Base-by-base conservation (phyloP, 2,113 vertebrate species). In the Notothenia rossii region DNA sequence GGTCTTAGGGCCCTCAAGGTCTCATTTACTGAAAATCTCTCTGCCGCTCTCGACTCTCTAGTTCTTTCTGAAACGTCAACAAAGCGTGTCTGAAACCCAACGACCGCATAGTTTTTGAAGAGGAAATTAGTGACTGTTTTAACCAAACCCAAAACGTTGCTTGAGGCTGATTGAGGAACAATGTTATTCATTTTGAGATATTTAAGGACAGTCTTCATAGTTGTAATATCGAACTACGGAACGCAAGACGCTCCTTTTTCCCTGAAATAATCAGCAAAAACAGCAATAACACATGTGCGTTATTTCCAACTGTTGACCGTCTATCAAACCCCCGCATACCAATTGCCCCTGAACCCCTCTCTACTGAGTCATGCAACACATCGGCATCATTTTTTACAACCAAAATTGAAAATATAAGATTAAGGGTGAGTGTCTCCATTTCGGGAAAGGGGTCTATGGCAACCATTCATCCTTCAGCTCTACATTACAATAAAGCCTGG, bases 11-110 rank as follows among this genome's bases (percentile, higher is more conserved):
- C 72, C 71, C 75, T 88, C 7, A 1, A 53, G 11, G 69, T 62
- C 75, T 79, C 53, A 80, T 69, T 82, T 58, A 60, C 20, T 13
- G 64, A 82, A 85, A 89, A 90, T 66, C 61, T 79, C 79, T 86
- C 68, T 29, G 2, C 33, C 8, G 22, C 33, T 67, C 79, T 79
- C 86, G 59, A 17, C 33, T 73, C 33, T 71, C 22, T 12, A 46
- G 49, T 70, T 66, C 56, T 62, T 40, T 77, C 25, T 73, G 67
- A 59, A 86, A 77, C 11, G 17, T 48, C 25, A 9, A 49, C 43
- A 53, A 55, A 54, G 25, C 49, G 6, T 15, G 64, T 81, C 83
- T 76, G 65, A 55, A 51, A 77, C 46, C 45, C 76, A 61, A 80
- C 46, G 58, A 82, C 18, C 13, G 1, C 12, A 25, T 18, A 12